phyloP scores from a whole-genome alignment of 2,113 vertebrate species.

The Euleptes europaea region DNA sequence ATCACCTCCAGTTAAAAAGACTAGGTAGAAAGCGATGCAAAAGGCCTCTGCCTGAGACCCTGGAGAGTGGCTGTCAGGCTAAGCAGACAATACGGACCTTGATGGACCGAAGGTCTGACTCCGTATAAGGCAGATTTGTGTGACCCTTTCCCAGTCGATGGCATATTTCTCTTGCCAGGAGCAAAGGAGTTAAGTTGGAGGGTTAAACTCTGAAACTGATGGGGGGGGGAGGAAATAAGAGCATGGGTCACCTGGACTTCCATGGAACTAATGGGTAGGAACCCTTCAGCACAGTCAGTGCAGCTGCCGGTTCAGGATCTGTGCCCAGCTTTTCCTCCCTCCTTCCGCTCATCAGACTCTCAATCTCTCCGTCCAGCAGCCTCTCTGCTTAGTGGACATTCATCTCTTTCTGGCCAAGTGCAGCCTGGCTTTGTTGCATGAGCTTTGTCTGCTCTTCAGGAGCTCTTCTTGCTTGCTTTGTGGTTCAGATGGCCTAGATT shows the following conservation, averaged over 20 bases:
- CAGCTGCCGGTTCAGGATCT: not conserved
- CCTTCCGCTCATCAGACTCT: not conserved
- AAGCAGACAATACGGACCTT: too few species aligned
- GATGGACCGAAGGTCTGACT: too few species aligned
- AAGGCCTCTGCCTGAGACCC: too few species aligned
- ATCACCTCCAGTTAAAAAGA: not conserved
- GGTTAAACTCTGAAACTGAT: not conserved
- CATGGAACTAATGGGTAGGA: too few species aligned
- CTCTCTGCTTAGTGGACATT: not conserved
- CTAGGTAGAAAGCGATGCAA: too few species aligned
- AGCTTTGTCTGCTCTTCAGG: not conserved
- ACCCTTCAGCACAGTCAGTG: not conserved
- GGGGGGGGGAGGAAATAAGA: not conserved
- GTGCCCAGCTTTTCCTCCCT: fast-evolving
- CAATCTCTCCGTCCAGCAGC: too few species aligned
- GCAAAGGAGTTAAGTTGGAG: not conserved
- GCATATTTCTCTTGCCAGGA: not conserved
- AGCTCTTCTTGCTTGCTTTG: not conserved
- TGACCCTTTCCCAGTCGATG: too few species aligned
- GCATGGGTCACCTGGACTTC: too few species aligned
- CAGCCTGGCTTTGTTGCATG: not conserved
- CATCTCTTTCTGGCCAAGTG: not conserved
- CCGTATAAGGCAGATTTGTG: too few species aligned
- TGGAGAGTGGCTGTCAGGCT: too few species aligned
- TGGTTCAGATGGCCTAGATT: too few species aligned